phyloP scores from a whole-genome alignment of 2,113 vertebrate genomes.

The Mormoops blainvillei region DNA sequence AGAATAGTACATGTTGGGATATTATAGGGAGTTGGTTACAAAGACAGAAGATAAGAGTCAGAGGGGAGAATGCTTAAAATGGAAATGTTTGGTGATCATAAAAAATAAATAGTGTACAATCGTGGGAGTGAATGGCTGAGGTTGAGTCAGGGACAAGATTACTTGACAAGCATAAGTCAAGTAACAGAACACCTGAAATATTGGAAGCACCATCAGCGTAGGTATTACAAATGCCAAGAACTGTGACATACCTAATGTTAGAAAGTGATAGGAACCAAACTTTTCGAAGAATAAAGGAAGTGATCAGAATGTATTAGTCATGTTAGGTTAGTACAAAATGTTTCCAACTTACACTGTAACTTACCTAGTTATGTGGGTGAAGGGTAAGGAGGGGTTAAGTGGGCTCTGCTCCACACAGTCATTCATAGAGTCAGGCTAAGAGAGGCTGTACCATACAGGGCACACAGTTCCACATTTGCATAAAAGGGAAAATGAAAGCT shows the following conservation, averaged over 20 bases:
- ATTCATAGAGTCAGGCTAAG: neutral
- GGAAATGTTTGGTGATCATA: neutral
- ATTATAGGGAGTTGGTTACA: neutral
- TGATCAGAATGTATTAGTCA: neutral
- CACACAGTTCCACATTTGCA: neutral
- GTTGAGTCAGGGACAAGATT: neutral
- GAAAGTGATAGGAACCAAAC: neutral
- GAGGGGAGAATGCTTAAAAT: neutral
- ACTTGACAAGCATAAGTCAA: neutral
- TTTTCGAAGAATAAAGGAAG: neutral
- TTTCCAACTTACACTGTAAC: neutral
- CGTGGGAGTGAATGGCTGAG: neutral
- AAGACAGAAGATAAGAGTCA: neutral
- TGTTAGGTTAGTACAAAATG: neutral
- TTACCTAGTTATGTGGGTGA: neutral
- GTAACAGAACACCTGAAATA: neutral
- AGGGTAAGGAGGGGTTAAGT: rapidly evolving
- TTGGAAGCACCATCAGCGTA: neutral
- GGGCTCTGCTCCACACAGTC: rapidly evolving
- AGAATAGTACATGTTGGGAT: neutral
- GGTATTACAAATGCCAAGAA: neutral
- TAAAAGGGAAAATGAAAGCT: neutral
- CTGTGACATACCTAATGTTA: neutral
- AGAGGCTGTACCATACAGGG: neutral
- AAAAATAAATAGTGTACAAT: neutral